A percentile compares a stretch with the other conserved stretches of the same genome.
phyloP scores from a whole-genome alignment of 2,113 vertebrate genomes.

The Prinia subflava region DNA sequence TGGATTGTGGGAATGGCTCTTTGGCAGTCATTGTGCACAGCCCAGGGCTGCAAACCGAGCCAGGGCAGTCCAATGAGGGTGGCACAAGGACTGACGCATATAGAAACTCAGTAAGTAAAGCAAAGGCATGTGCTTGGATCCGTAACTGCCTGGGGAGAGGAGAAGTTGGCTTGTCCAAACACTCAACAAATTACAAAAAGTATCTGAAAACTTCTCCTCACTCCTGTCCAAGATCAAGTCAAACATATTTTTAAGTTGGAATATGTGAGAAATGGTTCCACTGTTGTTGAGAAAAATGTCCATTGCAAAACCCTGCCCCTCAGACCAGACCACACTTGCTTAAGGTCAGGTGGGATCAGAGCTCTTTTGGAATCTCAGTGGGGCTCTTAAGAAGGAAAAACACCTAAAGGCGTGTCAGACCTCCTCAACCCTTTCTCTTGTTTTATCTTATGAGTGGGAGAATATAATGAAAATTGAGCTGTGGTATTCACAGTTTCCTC shows the following conservation, averaged over 20 bases:
- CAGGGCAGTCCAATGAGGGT: not conserved
- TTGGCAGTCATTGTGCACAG: not conserved
- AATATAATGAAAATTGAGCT: not conserved
- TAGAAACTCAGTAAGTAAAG: not conserved
- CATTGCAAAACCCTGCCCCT: not conserved
- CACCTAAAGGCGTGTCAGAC: not conserved
- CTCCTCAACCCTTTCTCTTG: not conserved
- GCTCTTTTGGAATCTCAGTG: not conserved
- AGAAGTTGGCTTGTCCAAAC: not conserved
- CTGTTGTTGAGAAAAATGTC: not conserved
- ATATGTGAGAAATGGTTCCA: not conserved
- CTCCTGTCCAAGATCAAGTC: not conserved
- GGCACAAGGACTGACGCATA: not conserved
- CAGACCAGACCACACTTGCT: not conserved
- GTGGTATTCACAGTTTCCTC: not conserved
- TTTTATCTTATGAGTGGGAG: not conserved
- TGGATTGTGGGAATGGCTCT: fast-evolving
- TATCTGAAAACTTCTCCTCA: not conserved
- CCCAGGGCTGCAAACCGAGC: not conserved
- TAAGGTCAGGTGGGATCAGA: not conserved
- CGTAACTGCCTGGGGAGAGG: not conserved
- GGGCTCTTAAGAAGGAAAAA: not conserved
- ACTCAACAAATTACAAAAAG: not conserved
- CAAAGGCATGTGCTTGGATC: not conserved
- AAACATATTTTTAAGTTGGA: not conserved